Conservation (phyloP, 2,797 vertebrate species). For the Naso thynnoides region DNA sequence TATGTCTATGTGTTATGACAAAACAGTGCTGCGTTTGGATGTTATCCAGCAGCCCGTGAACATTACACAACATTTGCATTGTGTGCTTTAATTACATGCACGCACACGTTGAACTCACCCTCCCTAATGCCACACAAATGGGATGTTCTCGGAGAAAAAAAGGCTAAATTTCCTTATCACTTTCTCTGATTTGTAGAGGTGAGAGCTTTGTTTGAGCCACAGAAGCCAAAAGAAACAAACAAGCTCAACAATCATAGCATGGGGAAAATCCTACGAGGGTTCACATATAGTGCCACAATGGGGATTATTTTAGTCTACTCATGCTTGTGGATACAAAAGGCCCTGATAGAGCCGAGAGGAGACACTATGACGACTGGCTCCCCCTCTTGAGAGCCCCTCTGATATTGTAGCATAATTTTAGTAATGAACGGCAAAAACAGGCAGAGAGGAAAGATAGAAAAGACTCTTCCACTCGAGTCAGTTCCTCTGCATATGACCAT, state of each 20-base stretch:
- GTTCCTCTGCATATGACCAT: slow-evolving; percentile 46
- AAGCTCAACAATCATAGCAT: neutral
- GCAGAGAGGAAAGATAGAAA: slow-evolving; percentile 51
- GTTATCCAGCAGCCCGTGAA: slow-evolving; percentile 26
- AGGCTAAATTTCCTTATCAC: neutral
- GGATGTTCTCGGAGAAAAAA: neutral
- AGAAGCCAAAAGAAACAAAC: slow-evolving; percentile 15
- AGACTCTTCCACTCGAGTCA: slow-evolving; percentile 61
- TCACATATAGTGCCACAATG: neutral
- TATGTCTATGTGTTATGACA: slow-evolving; percentile 10
- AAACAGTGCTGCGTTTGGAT: slow-evolving; percentile 5
- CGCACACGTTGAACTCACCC: neutral
- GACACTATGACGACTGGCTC: slow-evolving; percentile 13
- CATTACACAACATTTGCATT: slow-evolving; percentile 18
- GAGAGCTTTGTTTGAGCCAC: neutral
- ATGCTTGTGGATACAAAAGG: neutral
- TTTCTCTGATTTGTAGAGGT: slow-evolving; percentile 6
- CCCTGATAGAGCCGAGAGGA: neutral
- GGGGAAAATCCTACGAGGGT: neutral
- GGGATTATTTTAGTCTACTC: slow-evolving; percentile 8
- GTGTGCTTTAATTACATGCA: slow-evolving; percentile 8
- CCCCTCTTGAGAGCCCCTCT: slow-evolving; percentile 14
- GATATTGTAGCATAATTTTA: slow-evolving; percentile 43
- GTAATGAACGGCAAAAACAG: slow-evolving; percentile 48
- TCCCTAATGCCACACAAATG: neutral